Conservation (phyloP, 2,797 vertebrate genomes). For the Coreius guichenoti region DNA sequence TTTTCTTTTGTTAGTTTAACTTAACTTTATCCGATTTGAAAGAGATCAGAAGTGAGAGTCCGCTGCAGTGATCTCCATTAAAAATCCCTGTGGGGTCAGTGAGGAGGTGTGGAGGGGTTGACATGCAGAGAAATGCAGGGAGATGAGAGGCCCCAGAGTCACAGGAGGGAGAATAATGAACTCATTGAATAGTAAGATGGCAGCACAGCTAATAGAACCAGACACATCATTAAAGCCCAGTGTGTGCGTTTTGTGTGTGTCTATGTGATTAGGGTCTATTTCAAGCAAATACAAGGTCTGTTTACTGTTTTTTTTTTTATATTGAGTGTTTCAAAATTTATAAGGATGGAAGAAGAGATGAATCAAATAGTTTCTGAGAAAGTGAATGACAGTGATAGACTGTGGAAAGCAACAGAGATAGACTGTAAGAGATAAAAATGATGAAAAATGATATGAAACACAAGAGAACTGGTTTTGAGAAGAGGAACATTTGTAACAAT, state of each 20-base stretch:
- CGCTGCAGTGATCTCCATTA: constrained; percentile 24
- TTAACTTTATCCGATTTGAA: constrained; percentile 37
- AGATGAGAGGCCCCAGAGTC: constrained; percentile 42
- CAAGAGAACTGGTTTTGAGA: constrained; percentile 11
- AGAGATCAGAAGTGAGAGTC: constrained; percentile 44
- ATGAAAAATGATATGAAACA: constrained; percentile 15
- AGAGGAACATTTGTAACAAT: neutral
- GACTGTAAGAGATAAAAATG: neutral
- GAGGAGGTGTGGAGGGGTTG: constrained; percentile 42
- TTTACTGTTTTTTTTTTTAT: neutral
- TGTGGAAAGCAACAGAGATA: neutral
- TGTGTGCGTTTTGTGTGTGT: constrained; percentile 25
- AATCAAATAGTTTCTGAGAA: constrained; percentile 13
- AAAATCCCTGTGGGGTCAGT: constrained; percentile 36
- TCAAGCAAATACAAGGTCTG: neutral
- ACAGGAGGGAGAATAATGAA: constrained; percentile 42
- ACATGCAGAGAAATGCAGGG: constrained; percentile 33
- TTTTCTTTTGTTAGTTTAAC: constrained; percentile 34
- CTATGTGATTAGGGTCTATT: neutral
- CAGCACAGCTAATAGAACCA: constrained; percentile 42
- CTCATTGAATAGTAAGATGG: constrained; percentile 49
- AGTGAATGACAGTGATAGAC: constrained; percentile 9
- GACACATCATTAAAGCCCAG: constrained; percentile 54
- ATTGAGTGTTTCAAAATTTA: constrained; percentile 6
- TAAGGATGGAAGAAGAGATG: neutral